Evolutionary conservation across 2,113 vertebrate genomes (phyloP).

Genomic region (Mohoua ochrocephala): DNA sequence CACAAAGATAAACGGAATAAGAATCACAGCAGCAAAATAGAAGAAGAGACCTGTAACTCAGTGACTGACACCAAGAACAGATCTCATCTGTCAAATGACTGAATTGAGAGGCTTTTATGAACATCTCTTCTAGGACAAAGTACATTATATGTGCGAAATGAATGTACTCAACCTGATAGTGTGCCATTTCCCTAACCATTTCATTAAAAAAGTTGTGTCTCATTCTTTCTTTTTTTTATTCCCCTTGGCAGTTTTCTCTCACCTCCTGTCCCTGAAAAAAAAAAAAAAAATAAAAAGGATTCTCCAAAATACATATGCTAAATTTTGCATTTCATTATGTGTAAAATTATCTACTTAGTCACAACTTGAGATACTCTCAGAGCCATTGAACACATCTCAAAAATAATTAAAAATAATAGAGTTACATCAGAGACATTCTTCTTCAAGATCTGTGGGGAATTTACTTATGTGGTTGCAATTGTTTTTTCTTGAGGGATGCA

Average conservation of each 20-base stretch:
- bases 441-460: background rate
- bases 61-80: constrained; percentile 24
- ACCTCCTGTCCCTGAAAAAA: background rate
- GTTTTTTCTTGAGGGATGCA: background rate
- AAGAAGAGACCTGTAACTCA: background rate
- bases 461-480: background rate
- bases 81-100: constrained; percentile 45
- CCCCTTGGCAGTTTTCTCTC: background rate
- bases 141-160: background rate
- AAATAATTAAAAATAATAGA: background rate
- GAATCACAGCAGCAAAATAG: background rate
- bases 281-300: background rate
- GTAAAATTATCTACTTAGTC: background rate
- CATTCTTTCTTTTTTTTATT: background rate
- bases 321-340: background rate
- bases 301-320: background rate
- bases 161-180: background rate
- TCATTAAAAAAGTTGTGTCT: background rate
- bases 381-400: background rate
- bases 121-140: background rate
- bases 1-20: constrained; percentile 44
- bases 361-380: background rate
- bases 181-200: background rate
- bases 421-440: background rate
- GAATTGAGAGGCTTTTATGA: constrained; percentile 14